These are phyloP conservation scores for Meghimatium bilineatum DNA, from an alignment of 2,888 invertebrate genomes.

Conservation along the genomic window DNA sequence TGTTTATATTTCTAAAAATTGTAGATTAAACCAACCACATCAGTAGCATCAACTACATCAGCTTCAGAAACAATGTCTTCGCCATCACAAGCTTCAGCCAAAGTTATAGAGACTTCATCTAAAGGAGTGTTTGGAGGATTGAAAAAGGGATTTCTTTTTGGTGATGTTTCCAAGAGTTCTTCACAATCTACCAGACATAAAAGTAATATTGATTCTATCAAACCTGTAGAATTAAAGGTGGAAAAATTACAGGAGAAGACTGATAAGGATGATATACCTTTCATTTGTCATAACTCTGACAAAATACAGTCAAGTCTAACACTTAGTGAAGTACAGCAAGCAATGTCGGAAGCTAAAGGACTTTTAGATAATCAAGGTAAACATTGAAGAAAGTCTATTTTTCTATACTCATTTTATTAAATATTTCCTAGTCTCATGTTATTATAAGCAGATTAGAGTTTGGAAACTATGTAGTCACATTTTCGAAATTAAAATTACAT, in stretches of 20 bases:
- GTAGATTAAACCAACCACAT: background rate
- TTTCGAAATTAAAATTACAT: too few relatives aligned
- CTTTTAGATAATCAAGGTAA: conserved; percentile 63
- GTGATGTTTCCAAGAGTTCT: conserved; percentile 52
- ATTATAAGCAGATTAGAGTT: too few relatives aligned
- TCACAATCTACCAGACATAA: conserved; percentile 15
- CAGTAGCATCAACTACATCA: background rate
- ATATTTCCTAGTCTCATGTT: too few relatives aligned
- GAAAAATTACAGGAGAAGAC: background rate
- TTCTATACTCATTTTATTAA: too few relatives aligned
- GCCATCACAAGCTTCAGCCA: background rate
- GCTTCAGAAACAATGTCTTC: background rate
- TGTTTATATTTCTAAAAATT: background rate
- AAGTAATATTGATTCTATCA: background rate
- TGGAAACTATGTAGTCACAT: too few relatives aligned
- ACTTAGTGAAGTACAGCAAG: conserved; percentile 70
- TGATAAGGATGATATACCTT: conserved; percentile 59
- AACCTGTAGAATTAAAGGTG: conserved; percentile 6
- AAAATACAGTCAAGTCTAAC: conserved; percentile 56
- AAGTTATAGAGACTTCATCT: background rate
- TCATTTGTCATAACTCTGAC: conserved; percentile 62
- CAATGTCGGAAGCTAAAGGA: conserved; percentile 61
- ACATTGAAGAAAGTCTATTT: too few relatives aligned
- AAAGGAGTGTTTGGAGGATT: conserved; percentile 69
- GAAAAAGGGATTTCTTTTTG: conserved; percentile 74